A percentile compares a stretch with the other conserved stretches of the same genome.
Evolutionary conservation across 2,113 vertebrate genomes (phyloP).

Genomic region (Ursus arctos): DNA sequence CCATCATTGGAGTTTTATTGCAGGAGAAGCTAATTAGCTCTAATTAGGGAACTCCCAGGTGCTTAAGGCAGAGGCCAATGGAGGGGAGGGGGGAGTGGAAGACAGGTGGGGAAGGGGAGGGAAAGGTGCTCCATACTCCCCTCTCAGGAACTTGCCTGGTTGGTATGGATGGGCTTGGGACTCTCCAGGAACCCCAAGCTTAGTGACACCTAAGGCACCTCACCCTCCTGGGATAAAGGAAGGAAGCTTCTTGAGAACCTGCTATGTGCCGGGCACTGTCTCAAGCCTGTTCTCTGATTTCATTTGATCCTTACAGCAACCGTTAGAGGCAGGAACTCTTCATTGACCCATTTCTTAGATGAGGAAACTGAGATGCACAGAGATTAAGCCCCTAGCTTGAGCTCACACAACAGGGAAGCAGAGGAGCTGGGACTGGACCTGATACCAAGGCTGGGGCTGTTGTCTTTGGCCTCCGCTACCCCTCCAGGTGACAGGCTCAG

Average conservation of each 20-base stretch:
- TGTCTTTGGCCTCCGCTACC: neutral
- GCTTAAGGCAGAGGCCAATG: slow-evolving; percentile 56
- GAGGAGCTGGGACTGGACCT: neutral
- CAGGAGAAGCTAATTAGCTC: slow-evolving; percentile 87
- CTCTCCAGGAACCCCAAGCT: neutral
- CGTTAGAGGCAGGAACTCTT: neutral
- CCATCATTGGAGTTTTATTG: slow-evolving; percentile 84
- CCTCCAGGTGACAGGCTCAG: neutral
- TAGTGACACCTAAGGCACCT: neutral
- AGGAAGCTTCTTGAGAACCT: slow-evolving; percentile 46
- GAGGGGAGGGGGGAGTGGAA: neutral
- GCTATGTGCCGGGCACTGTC: neutral
- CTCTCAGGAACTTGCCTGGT: neutral
- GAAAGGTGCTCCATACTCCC: neutral
- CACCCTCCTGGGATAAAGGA: neutral
- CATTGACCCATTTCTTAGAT: neutral
- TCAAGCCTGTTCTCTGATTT: neutral
- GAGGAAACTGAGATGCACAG: neutral
- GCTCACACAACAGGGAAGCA: neutral
- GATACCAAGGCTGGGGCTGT: neutral
- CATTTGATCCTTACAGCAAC: neutral
- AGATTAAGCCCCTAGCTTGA: neutral
- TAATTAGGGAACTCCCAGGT: slow-evolving; percentile 87
- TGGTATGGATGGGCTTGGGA: neutral
- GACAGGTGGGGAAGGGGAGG: neutral